Evolutionary conservation across 2,113 vertebrate species (phyloP), one percentile per base, ranked within the genome.

Genomic region (Sylvicapra grimmia): DNA sequence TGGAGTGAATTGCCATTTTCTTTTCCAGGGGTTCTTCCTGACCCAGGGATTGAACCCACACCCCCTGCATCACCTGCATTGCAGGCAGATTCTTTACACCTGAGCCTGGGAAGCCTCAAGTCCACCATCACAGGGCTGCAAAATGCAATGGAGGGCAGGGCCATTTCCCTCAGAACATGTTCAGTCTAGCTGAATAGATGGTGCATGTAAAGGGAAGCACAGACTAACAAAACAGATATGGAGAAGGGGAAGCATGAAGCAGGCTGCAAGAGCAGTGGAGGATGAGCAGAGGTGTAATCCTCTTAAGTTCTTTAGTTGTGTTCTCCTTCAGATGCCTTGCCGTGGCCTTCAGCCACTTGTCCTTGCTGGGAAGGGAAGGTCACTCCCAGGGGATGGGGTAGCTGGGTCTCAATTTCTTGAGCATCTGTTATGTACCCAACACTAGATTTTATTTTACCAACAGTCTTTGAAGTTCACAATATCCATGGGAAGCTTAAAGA

Each of bases 131-230:
- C 14, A 51, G 25, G 29, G 16, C 29, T 21, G 12, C n/a, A 77
- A 40, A 47, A 88, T 10, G 33, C 44, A 14, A 10, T 0, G 0
- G 18, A 80, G 18, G n/a, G 75, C 13, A 33, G 23, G 29, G 11
- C 47, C 23, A 4, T 59, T 65, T 51, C 27, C 27, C n/a, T 33
- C 11, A 18, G 33, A 88, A 31, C 58, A 21, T 0, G 1, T n/a
- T 18, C 6, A 5, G 3, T 93, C 58, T 53, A 16, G 18, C 21
- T 21, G 49, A 68, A 40, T 33, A 36, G 15, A 8, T 51, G 51
- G 58, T 27, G 16, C 29, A 0, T 15, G 3, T 4, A n/a, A 40
- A n/a, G 89, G n/a, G 25, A 40, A 3, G 21, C 25, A n/a, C 2
- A 58, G 49, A 49, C 19, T 0, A 6, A 58, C 49, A 31, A 16